phyloP scores from a whole-genome alignment of 2,888 invertebrate species.

The Euproctis similis region DNA sequence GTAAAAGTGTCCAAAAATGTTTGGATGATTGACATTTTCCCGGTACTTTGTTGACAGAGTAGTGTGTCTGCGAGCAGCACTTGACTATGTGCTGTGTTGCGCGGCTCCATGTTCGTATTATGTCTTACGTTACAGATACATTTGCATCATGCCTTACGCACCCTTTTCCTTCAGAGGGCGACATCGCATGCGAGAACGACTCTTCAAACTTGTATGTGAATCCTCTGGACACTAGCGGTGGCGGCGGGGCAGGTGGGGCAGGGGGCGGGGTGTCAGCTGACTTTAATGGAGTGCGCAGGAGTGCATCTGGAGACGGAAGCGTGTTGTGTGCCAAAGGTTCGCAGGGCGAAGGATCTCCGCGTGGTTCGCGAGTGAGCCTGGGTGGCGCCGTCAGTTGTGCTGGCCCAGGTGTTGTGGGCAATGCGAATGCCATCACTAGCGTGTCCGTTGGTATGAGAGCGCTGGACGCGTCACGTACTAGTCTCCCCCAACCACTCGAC shows the following conservation, averaged over 20 bases:
- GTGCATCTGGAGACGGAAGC: constrained; percentile 85
- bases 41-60: no score
- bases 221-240: constrained; percentile 83
- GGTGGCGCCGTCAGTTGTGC: constrained; percentile 28
- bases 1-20: no score
- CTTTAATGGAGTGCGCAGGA: constrained; percentile 83
- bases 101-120: constrained; percentile 66
- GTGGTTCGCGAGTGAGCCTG: constrained; percentile 64
- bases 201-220: constrained; percentile 92
- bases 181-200: constrained; percentile 81
- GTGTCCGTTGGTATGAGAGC: constrained; percentile 27
- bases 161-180: constrained; percentile 92
- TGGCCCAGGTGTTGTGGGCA: constrained; percentile 52
- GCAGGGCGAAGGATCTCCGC: constrained; percentile 71
- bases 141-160: constrained; percentile 98
- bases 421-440: constrained; percentile 35
- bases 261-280: constrained; percentile 47
- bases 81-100: constrained; percentile 34
- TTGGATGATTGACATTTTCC: no score
- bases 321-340: constrained; percentile 78
- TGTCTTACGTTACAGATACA: constrained; percentile 89
- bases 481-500: constrained; percentile 57
- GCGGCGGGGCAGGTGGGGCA: constrained; percentile 48
- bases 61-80: constrained; percentile 22
- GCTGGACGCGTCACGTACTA: constrained; percentile 59